Percentiles rank a stretch among this genome's conserved stretches.
Evolutionary conservation across 1,140 invertebrate species (phyloP).

Genomic region (Drosophila sechellia): DNA sequence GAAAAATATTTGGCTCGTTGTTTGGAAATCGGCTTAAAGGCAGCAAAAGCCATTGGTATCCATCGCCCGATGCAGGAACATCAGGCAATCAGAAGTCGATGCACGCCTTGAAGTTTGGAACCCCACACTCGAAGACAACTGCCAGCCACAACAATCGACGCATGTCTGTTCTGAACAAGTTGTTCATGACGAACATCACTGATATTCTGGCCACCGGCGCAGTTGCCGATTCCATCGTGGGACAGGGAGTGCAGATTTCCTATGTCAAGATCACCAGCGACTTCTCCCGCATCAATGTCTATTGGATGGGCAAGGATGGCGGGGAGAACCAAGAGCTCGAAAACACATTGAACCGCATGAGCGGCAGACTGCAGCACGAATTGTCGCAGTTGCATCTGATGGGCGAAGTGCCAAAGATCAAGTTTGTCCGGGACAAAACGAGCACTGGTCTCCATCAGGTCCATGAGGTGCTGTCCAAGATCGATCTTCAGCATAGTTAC

Average conservation of each 20-base stretch:
- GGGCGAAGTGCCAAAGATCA: slow-evolving; percentile 89
- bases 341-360: slow-evolving; percentile 85
- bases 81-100: slow-evolving; percentile 23
- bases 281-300: slow-evolving; percentile 88
- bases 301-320: slow-evolving; percentile 86
- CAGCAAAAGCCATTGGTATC: slow-evolving; percentile 71
- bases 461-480: slow-evolving; percentile 86
- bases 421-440: slow-evolving; percentile 89
- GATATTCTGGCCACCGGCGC: slow-evolving; percentile 90
- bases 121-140: slow-evolving; percentile 51
- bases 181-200: slow-evolving; percentile 92
- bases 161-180: slow-evolving; percentile 88
- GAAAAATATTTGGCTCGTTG: slow-evolving; percentile 68
- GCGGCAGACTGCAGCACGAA: slow-evolving; percentile 88
- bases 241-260: slow-evolving; percentile 88
- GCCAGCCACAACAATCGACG: slow-evolving; percentile 85
- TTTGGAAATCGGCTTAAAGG: slow-evolving; percentile 67
- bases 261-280: slow-evolving; percentile 88
- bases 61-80: slow-evolving; percentile 23
- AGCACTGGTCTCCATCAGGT: slow-evolving; percentile 85
- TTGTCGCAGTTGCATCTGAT: slow-evolving; percentile 89
- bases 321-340: slow-evolving; percentile 79
- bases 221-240: slow-evolving; percentile 86
- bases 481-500: slow-evolving; percentile 86
- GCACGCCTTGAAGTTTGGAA: slow-evolving; percentile 60